Evolutionary conservation across 2,888 invertebrate species (phyloP).

Genomic region (Dryobotodes eremita): DNA sequence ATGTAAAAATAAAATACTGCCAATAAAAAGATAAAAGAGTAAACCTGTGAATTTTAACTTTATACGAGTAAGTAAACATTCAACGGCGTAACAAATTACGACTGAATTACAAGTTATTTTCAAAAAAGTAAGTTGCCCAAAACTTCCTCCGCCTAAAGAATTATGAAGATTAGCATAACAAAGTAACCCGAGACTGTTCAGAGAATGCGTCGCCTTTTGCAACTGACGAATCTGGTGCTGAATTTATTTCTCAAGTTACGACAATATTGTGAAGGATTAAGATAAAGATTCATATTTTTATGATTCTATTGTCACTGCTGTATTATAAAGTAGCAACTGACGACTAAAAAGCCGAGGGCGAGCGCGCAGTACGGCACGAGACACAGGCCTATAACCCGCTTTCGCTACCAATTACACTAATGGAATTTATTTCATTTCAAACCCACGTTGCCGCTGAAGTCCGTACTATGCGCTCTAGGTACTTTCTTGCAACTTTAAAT

Average conservation of each 20-base stretch:
- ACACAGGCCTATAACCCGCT: slow-evolving; percentile 76
- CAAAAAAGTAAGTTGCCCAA: slow-evolving; percentile 86
- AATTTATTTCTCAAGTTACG: slow-evolving; percentile 64
- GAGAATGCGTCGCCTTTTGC: slow-evolving; percentile 84
- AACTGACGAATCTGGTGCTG: slow-evolving; percentile 79
- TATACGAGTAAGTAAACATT: slow-evolving; percentile 76
- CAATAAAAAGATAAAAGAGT: slow-evolving; percentile 49
- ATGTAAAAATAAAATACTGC: slow-evolving; percentile 17
- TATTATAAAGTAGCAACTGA: slow-evolving; percentile 49
- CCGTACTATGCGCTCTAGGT: slow-evolving; percentile 65
- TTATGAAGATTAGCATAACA: slow-evolving; percentile 91
- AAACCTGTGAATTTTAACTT: slow-evolving; percentile 65
- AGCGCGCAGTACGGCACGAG: slow-evolving; percentile 20
- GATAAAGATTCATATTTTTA: slow-evolving; percentile 50
- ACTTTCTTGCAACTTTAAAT: slow-evolving; percentile 67
- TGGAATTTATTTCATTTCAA: slow-evolving; percentile 87
- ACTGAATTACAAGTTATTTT: slow-evolving; percentile 88
- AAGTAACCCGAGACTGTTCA: slow-evolving; percentile 87
- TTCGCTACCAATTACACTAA: slow-evolving; percentile 86
- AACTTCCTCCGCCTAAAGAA: slow-evolving; percentile 88
- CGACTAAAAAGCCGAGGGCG: slow-evolving; percentile 42
- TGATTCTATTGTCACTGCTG: slow-evolving; percentile 39
- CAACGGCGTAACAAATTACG: slow-evolving; percentile 86
- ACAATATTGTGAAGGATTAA: slow-evolving; percentile 54
- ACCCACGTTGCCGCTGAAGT: slow-evolving; percentile 63